Percentiles rank a stretch among this genome's conserved stretches.
Evolutionary conservation across 2,797 vertebrate genomes (phyloP).

Genomic region (Erithacus rubecula): DNA sequence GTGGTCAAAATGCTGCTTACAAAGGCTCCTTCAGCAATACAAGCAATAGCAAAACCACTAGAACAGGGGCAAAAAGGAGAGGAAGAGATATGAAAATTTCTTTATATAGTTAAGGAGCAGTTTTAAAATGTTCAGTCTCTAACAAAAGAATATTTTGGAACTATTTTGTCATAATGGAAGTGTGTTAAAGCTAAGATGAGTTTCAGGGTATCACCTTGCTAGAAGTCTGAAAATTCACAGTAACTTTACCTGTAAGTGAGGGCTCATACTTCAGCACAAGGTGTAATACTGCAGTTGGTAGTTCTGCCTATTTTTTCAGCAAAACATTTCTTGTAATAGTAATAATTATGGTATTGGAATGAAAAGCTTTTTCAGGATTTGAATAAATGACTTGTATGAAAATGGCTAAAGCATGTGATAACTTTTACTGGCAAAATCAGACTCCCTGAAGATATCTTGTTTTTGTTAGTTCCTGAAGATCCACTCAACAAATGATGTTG

Average conservation of each 20-base stretch:
- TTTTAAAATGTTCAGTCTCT: not conserved
- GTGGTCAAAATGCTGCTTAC: not conserved
- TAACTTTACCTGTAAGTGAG: not conserved
- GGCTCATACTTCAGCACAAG: not conserved
- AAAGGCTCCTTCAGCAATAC: not conserved
- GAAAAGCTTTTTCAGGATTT: not conserved
- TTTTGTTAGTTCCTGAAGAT: not conserved
- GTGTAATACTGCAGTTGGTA: not conserved
- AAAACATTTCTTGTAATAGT: not conserved
- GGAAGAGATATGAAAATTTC: not conserved
- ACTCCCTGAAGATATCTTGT: not conserved
- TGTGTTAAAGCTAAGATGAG: not conserved
- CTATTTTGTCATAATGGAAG: not conserved
- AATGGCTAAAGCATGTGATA: not conserved
- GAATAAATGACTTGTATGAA: not conserved
- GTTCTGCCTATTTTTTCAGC: not conserved
- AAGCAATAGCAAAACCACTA: not conserved
- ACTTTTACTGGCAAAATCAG: not conserved
- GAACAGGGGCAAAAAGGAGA: not conserved
- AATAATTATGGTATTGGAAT: not conserved
- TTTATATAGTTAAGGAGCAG: not conserved
- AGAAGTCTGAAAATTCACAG: not conserved
- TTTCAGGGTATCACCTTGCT: not conserved
- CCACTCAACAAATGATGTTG: not conserved
- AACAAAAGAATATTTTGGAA: not conserved